A percentile compares a stretch with the other conserved stretches of the same genome.
Evolutionary conservation across 2,888 invertebrate species (phyloP).

Genomic region (Dasysyrphus tricinctus): DNA sequence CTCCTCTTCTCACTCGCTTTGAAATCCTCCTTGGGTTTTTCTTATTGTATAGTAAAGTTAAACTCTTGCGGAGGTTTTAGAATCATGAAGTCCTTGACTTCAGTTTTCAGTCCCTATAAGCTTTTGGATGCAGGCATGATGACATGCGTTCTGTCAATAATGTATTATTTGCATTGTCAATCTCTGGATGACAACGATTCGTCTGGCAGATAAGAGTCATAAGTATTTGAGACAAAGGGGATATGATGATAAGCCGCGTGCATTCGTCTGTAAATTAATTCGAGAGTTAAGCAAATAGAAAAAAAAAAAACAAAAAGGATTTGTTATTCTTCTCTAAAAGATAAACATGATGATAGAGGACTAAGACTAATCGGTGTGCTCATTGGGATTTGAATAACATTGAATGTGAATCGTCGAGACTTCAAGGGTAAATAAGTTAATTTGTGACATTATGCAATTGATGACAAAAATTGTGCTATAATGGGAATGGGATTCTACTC

Average conservation of each 20-base stretch:
- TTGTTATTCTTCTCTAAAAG: constrained; percentile 11
- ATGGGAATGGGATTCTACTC: not conserved
- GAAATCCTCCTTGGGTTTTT: constrained; percentile 11
- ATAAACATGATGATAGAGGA: constrained; percentile 4
- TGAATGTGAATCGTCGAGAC: not conserved
- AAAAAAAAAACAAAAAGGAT: constrained; percentile 31
- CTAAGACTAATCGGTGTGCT: constrained; percentile 24
- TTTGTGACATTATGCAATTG: not conserved
- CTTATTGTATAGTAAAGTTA: constrained; percentile 12
- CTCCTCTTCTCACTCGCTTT: not conserved
- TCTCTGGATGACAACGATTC: constrained; percentile 26
- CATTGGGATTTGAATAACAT: constrained; percentile 1
- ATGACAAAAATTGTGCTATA: not conserved
- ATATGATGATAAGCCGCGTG: constrained; percentile 23
- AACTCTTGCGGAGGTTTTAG: constrained; percentile 35
- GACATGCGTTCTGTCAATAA: constrained; percentile 72
- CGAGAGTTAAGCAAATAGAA: constrained; percentile 50
- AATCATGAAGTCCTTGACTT: constrained; percentile 36
- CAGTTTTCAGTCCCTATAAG: constrained; percentile 19
- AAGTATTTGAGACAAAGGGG: constrained; percentile 9
- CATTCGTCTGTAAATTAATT: constrained; percentile 53
- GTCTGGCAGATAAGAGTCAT: constrained; percentile 56
- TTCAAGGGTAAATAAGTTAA: not conserved
- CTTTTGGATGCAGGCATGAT: constrained; percentile 47
- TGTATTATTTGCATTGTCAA: constrained; percentile 63